phyloP scores from a whole-genome alignment of 2,888 invertebrate genomes.

The Mythimna vitellina region DNA sequence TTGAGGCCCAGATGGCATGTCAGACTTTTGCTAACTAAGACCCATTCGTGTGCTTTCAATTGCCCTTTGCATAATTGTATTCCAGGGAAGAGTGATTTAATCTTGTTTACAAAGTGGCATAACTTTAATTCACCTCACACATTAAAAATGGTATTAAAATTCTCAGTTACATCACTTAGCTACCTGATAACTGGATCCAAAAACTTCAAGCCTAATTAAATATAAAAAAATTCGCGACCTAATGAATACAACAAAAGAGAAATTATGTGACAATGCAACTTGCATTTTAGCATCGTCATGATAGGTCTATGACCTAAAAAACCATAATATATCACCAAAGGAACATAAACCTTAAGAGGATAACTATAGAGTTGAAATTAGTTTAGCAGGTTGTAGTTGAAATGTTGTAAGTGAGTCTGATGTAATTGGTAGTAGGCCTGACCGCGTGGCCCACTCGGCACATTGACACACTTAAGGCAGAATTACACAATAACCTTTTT shows the following conservation, averaged over 20 bases:
- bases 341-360: slow-evolving; percentile 45
- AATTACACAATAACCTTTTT: slow-evolving; percentile 65
- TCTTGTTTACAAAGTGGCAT: neutral
- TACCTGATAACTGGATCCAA: neutral
- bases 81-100: no score
- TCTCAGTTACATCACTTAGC: neutral
- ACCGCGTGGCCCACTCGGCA: slow-evolving; percentile 69
- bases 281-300: slow-evolving; percentile 61
- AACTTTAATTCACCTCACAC: neutral
- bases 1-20: no score
- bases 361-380: slow-evolving; percentile 34
- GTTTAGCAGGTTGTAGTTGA: slow-evolving; percentile 45
- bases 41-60: no score
- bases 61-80: no score
- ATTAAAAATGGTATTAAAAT: neutral
- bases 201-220: slow-evolving; percentile 8
- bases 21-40: no score
- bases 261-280: slow-evolving; percentile 62
- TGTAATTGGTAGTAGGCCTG: slow-evolving; percentile 74
- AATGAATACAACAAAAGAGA: slow-evolving; percentile 22
- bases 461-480: slow-evolving; percentile 76
- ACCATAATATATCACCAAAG: neutral
- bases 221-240: slow-evolving; percentile 21
- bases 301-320: slow-evolving; percentile 68
- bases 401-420: slow-evolving; percentile 78